Base-by-base conservation (phyloP, 2,888 invertebrate genomes). In the Meghimatium bilineatum region DNA sequence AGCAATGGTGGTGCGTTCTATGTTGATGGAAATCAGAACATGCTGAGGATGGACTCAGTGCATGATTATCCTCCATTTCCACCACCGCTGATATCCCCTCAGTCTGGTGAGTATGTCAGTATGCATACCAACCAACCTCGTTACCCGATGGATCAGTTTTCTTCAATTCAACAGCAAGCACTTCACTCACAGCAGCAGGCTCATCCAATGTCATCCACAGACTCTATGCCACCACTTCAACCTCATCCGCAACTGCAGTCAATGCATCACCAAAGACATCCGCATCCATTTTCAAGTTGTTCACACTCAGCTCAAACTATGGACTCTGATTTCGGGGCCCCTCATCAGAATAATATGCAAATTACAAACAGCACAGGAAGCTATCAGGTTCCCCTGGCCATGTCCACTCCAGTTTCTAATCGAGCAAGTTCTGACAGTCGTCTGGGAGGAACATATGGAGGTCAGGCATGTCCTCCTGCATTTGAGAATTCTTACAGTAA, bases 21-120 rank as follows among this genome's bases (percentile, higher is more conserved):
- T 69, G 77, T 86, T 87, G 91, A 91, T 85, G 88, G 87, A 82
- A 90, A 90, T 79, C 90, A 90, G 84, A 90, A 90, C 75, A 88
- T 88, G 87, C 82, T 87, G 86, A 76, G 86, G 20, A 86, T 87
- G 76, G 87, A 87, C 63, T 66, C 84, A 5, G 79, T 82, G 12
- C 84, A 79, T 49, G 84, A 80, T 26, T 84, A 76, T 34, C 67
- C 75, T 20, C 69, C 79, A 14, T 75, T 63, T 29, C 79, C 84
- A 23, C 79, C 75, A 12, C 66, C 52, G 3, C 63, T 67, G 32
- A 72, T 77, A 23, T 78, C 71, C 17, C 29, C 38, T 14, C 78
- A 76, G 5, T 49, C 80, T 0, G 71, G 71, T 20, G 74, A 72
- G 26, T 79, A 69, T 36, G 82, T 66, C 52, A 67, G 32, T 32